phyloP scores from a whole-genome alignment of 2,888 invertebrate genomes.

The Drosophila stalkeri region DNA sequence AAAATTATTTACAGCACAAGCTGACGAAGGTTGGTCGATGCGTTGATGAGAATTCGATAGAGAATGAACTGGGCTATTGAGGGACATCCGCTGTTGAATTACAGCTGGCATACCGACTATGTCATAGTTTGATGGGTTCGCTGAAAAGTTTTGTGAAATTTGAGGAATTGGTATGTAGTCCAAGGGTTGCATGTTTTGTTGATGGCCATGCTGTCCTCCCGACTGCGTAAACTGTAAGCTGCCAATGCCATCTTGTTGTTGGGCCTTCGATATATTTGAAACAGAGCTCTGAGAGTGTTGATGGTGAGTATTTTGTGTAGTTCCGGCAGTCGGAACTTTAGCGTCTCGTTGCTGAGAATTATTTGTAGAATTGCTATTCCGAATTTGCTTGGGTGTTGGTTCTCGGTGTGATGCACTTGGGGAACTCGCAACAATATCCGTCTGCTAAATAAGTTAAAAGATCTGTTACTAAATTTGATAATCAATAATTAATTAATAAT shows the following conservation, averaged over 20 bases:
- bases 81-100: slow-evolving; percentile 88
- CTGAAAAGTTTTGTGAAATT: slow-evolving; percentile 87
- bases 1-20: slow-evolving; percentile 88
- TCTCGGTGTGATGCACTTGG: slow-evolving; percentile 82
- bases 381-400: slow-evolving; percentile 83
- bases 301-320: slow-evolving; percentile 68
- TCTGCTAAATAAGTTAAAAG: slow-evolving; percentile 42
- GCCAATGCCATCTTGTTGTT: slow-evolving; percentile 83
- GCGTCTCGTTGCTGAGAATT: slow-evolving; percentile 80
- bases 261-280: slow-evolving; percentile 80
- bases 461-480: neutral
- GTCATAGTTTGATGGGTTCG: slow-evolving; percentile 87
- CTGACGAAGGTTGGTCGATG: slow-evolving; percentile 86
- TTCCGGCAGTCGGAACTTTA: slow-evolving; percentile 75
- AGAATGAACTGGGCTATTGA: slow-evolving; percentile 83
- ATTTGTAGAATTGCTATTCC: slow-evolving; percentile 71
- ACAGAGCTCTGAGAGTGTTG: slow-evolving; percentile 75
- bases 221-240: slow-evolving; percentile 79
- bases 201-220: slow-evolving; percentile 79
- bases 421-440: slow-evolving; percentile 70
- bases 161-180: slow-evolving; percentile 85
- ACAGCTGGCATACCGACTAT: slow-evolving; percentile 89
- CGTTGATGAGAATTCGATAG: slow-evolving; percentile 86
- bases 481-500: neutral
- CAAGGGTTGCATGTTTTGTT: slow-evolving; percentile 85